Conservation (phyloP, 2,113 vertebrate species). For the Oreotrochilus melanogaster region DNA sequence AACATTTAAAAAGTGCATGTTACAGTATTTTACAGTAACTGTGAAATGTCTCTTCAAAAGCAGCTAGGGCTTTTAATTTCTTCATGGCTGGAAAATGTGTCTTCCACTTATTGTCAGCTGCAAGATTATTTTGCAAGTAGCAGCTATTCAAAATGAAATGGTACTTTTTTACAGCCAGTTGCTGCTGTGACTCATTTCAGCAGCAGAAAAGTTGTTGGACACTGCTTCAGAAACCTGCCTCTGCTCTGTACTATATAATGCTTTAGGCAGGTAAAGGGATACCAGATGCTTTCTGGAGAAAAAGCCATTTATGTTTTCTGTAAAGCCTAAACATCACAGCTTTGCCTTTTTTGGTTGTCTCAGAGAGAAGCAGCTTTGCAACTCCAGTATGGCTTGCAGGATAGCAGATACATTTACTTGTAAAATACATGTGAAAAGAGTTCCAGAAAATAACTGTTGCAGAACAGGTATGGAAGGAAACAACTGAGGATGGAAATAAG, state of each 20-base stretch:
- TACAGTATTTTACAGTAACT: not conserved
- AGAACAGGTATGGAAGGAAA: not conserved
- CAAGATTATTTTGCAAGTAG: not conserved
- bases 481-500: accelerated
- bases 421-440: too few species aligned
- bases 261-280: not conserved
- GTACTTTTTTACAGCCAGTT: not conserved
- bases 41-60: not conserved
- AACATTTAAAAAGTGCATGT: not conserved
- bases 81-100: not conserved
- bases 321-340: not conserved
- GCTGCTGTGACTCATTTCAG: not conserved
- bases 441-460: not conserved
- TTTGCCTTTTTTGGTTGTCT: not conserved
- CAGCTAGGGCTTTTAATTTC: not conserved
- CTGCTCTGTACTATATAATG: not conserved
- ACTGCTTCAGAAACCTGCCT: not conserved
- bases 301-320: not conserved
- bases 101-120: not conserved
- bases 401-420: too few species aligned
- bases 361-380: not conserved
- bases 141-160: not conserved
- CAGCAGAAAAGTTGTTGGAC: not conserved
- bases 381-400: not conserved
- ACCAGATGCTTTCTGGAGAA: not conserved